These are phyloP conservation scores for Yponomeuta sedellus DNA, from an alignment of 2,888 invertebrate genomes.

Conservation along the genomic window DNA sequence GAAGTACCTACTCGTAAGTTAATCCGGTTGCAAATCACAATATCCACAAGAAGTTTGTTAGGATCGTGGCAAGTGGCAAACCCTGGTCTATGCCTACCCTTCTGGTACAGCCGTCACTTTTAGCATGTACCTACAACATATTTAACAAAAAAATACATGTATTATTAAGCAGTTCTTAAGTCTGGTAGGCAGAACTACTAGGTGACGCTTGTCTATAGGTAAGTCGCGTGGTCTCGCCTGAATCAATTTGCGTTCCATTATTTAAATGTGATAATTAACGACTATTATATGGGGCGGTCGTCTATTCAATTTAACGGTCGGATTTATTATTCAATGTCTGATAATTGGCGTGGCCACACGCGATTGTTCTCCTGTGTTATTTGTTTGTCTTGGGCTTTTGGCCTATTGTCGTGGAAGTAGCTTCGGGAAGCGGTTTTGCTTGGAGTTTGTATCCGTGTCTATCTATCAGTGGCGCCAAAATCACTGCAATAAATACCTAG, in stretches of 20 bases:
- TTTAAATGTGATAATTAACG: conserved; percentile 58
- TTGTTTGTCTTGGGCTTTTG: conserved; percentile 7
- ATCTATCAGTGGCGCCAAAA: too few species aligned
- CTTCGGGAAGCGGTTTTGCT: background rate
- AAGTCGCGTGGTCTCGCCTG: conserved; percentile 48
- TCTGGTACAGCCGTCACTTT: too few species aligned
- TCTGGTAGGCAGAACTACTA: too few species aligned
- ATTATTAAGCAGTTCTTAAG: too few species aligned
- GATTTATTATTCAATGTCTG: conserved; percentile 31
- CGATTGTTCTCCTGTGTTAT: conserved; percentile 14
- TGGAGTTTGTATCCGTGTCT: background rate
- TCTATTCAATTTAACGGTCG: conserved; percentile 39
- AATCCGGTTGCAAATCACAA: too few species aligned
- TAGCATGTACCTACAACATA: too few species aligned
- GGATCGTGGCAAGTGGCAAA: too few species aligned
- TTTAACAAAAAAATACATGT: too few species aligned
- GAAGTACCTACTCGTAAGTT: too few species aligned
- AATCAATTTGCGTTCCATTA: conserved; percentile 61
- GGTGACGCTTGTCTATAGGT: conserved; percentile 8
- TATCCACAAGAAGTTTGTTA: too few species aligned
- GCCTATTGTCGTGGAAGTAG: background rate
- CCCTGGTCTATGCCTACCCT: too few species aligned
- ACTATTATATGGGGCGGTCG: conserved; percentile 47
- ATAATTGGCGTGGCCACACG: conserved; percentile 19
- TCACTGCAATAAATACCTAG: too few species aligned